Percentiles rank a stretch among this genome's conserved stretches.
Conservation (phyloP, 2,888 invertebrate genomes). For the Agonopterix subpropinquella region DNA sequence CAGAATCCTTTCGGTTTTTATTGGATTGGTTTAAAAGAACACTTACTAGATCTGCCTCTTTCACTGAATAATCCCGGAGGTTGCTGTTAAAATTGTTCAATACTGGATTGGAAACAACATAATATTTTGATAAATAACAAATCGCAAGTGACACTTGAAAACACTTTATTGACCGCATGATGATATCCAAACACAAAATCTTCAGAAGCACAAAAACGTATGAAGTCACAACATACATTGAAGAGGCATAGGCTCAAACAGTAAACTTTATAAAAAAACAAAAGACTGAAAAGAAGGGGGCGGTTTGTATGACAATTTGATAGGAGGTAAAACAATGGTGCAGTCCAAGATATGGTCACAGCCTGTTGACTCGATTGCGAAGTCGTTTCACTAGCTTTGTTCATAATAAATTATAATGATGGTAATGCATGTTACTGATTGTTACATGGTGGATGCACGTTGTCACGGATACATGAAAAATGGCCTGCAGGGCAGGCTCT, state of each 20-base stretch:
- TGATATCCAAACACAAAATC: conserved; percentile 5
- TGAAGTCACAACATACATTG: conserved; percentile 25
- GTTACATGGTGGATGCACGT: conserved; percentile 47
- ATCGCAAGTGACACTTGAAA: background rate
- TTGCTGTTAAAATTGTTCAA: conserved; percentile 45
- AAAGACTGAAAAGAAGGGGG: conserved; percentile 37
- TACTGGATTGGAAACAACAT: conserved; percentile 21
- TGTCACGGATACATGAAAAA: background rate
- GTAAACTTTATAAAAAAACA: conserved; percentile 59
- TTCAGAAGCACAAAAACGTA: conserved; percentile 1
- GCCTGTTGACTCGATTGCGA: conserved; percentile 61
- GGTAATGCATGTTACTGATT: conserved; percentile 50
- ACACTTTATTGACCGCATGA: conserved; percentile 6
- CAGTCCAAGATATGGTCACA: conserved; percentile 57
- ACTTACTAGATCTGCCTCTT: conserved; percentile 36
- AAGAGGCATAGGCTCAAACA: conserved; percentile 24
- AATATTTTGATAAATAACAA: background rate
- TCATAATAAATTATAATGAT: conserved; percentile 50
- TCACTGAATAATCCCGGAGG: conserved; percentile 43
- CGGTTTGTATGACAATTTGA: conserved; percentile 58
- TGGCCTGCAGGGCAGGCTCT: background rate
- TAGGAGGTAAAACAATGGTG: conserved; percentile 54
- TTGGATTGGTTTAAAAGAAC: too few species aligned
- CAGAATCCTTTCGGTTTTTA: background rate
- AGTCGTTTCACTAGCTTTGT: conserved; percentile 62